Conservation (phyloP, 2,113 vertebrate species). For the Tringa solitaria region DNA sequence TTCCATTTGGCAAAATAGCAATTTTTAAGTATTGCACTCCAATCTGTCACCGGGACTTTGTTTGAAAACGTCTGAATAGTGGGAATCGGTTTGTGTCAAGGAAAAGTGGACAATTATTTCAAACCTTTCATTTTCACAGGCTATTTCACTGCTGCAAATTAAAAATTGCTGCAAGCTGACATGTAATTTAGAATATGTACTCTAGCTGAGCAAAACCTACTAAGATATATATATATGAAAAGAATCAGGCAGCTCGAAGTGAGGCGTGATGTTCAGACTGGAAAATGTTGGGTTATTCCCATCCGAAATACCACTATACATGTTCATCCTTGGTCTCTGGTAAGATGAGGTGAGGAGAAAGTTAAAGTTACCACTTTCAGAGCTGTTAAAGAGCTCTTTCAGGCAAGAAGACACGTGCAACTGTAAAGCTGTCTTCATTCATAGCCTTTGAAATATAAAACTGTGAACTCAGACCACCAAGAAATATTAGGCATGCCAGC, state of each 20-base stretch:
- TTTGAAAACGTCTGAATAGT: slow-evolving; percentile 26
- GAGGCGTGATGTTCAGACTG: background rate
- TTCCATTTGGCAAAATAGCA: slow-evolving; percentile 14
- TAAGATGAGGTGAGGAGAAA: background rate
- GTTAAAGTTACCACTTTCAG: background rate
- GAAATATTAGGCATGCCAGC: slow-evolving; percentile 43
- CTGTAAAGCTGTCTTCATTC: slow-evolving; percentile 57
- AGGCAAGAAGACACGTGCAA: slow-evolving; percentile 25
- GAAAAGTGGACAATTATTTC: slow-evolving; percentile 41
- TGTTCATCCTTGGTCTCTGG: background rate
- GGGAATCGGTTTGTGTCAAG: slow-evolving; percentile 54
- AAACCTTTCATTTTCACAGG: slow-evolving; percentile 48
- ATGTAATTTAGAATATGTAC: slow-evolving; percentile 29
- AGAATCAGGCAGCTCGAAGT: background rate
- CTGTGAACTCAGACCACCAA: slow-evolving; percentile 63
- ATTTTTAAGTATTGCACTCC: slow-evolving; percentile 22
- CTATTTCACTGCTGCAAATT: slow-evolving; percentile 45
- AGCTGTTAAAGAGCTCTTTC: slow-evolving; percentile 33
- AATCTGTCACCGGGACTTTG: background rate
- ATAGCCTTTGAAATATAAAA: slow-evolving; percentile 69
- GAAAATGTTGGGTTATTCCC: slow-evolving; percentile 8
- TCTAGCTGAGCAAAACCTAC: slow-evolving; percentile 26
- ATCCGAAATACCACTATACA: background rate
- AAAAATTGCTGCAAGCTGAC: slow-evolving; percentile 38
- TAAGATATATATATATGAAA: background rate